A percentile compares a stretch with the other conserved stretches of the same genome.
Conservation (phyloP, 2,888 invertebrate genomes). For the Pheosia gnoma region DNA sequence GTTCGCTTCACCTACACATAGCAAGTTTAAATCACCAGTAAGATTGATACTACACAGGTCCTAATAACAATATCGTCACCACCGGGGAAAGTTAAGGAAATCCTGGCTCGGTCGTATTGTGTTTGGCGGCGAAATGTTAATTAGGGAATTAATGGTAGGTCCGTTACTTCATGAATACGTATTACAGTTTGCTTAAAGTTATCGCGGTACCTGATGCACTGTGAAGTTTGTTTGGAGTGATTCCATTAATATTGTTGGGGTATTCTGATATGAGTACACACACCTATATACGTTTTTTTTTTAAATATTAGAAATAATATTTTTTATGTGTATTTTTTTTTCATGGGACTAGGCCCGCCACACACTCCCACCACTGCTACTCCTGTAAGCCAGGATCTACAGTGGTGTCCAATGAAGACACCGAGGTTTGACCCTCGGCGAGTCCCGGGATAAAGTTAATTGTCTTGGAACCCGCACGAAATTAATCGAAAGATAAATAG, state of each 20-base stretch:
- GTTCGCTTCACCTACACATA: neutral
- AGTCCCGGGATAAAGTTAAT: no score
- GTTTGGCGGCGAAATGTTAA: conserved; percentile 62
- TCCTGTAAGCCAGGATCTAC: no score
- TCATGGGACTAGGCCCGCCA: no score
- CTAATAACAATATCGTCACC: conserved; percentile 46
- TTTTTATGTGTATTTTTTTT: no score
- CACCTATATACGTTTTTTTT: neutral
- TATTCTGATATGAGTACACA: no score
- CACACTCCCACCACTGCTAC: no score
- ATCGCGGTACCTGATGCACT: neutral
- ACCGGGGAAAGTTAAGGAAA: conserved; percentile 57
- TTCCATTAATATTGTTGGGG: no score
- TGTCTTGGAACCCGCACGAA: no score
- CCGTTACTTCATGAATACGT: conserved; percentile 56
- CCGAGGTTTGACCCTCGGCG: no score
- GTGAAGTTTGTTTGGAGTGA: neutral
- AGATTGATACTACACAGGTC: conserved; percentile 39
- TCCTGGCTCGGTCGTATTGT: conserved; percentile 62
- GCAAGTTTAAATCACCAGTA: conserved; percentile 18
- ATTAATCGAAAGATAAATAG: no score
- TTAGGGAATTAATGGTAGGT: conserved; percentile 65
- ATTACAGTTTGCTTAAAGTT: conserved; percentile 32
- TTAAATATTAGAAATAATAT: no score
- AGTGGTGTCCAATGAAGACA: no score